Evolutionary conservation across 2,888 invertebrate species (phyloP).

Genomic region (Adela reaumurella): DNA sequence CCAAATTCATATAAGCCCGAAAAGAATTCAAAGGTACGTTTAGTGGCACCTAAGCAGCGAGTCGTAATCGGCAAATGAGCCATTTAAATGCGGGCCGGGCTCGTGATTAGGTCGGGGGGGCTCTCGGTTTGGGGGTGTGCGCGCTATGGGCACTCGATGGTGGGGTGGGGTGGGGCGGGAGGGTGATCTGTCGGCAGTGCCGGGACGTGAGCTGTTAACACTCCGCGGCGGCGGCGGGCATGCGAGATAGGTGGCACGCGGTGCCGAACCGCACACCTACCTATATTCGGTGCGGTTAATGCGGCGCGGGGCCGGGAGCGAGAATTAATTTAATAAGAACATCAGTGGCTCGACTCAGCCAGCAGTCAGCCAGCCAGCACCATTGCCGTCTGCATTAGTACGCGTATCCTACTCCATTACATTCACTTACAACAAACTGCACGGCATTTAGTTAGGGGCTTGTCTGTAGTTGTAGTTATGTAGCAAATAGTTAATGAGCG

Average conservation of each 20-base stretch:
- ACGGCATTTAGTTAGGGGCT: too few species aligned
- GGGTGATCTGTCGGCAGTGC: not conserved
- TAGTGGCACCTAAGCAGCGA: not conserved
- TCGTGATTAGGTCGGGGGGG: slow-evolving; percentile 40
- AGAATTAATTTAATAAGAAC: not conserved
- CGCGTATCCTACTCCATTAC: too few species aligned
- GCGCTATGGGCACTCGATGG: not conserved
- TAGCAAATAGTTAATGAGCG: too few species aligned
- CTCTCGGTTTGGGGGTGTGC: not conserved
- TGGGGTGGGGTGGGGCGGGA: not conserved
- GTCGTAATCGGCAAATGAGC: slow-evolving; percentile 23
- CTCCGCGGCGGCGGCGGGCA: too few species aligned
- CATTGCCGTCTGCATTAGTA: too few species aligned
- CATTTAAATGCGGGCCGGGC: slow-evolving; percentile 46
- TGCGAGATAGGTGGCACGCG: too few species aligned
- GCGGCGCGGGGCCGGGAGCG: not conserved
- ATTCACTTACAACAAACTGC: too few species aligned
- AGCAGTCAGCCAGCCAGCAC: too few species aligned
- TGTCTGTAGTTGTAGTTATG: too few species aligned
- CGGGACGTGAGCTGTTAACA: not conserved
- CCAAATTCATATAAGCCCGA: not conserved
- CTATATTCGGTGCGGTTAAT: too few species aligned
- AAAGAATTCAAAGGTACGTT: not conserved
- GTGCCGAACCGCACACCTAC: too few species aligned
- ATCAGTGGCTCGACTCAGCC: not conserved